Evolutionary conservation across 2,888 invertebrate genomes (phyloP).

Genomic region (Clivina fossor): DNA sequence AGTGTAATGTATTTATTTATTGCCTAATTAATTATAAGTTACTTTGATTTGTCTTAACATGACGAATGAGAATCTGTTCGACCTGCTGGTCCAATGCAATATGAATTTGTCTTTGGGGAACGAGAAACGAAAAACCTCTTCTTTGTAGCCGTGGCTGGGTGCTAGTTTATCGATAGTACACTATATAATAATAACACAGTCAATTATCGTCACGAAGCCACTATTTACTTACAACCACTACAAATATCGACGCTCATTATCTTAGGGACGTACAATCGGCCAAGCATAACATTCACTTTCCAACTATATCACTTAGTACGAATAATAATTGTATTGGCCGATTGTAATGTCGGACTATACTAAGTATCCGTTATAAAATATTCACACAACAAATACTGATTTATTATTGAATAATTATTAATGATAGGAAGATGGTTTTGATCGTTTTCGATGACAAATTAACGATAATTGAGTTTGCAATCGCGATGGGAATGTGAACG

Average conservation of each 20-base stretch:
- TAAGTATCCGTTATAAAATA: constrained; percentile 45
- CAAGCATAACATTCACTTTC: constrained; percentile 10
- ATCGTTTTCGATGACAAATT: constrained; percentile 41
- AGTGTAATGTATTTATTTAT: too few species aligned
- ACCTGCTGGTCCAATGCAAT: too few species aligned
- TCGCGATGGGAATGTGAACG: constrained; percentile 35
- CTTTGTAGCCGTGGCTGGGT: constrained; percentile 34
- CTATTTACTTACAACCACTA: constrained; percentile 47
- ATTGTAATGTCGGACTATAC: constrained; percentile 28
- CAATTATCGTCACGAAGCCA: constrained; percentile 48
- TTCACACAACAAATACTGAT: constrained; percentile 51
- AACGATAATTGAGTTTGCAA: constrained; percentile 51
- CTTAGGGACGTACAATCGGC: constrained; percentile 38
- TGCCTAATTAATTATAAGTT: too few species aligned
- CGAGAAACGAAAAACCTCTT: too few species aligned
- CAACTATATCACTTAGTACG: neutral
- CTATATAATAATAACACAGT: constrained; percentile 44
- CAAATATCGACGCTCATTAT: constrained; percentile 46
- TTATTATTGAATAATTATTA: constrained; percentile 52
- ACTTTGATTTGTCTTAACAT: too few species aligned
- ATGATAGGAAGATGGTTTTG: constrained; percentile 37
- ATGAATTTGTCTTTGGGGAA: too few species aligned
- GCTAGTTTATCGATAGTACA: constrained; percentile 47
- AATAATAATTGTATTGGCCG: constrained; percentile 1
- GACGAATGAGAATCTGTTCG: too few species aligned